phyloP scores from a whole-genome alignment of 2,797 vertebrate species.

The Serranus cabrilla region DNA sequence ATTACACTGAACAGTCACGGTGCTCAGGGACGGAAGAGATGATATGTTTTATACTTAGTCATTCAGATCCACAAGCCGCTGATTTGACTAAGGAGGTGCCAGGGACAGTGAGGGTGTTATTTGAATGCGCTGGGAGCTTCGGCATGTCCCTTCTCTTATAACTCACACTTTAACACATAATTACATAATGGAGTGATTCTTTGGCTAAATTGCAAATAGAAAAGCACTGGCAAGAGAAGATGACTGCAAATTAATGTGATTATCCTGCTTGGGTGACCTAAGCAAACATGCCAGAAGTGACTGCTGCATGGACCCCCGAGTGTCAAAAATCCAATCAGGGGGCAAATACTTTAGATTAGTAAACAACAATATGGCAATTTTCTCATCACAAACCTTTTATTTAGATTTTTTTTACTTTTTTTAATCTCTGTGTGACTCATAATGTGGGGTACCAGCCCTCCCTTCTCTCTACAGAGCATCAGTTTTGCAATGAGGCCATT shows the following conservation, averaged over 20 bases:
- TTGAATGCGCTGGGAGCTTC: conserved; percentile 36
- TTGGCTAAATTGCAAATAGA: conserved; percentile 25
- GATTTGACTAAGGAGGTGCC: conserved; percentile 51
- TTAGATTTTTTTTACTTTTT: conserved; percentile 8
- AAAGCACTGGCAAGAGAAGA: conserved; percentile 4
- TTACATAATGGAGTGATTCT: conserved; percentile 43
- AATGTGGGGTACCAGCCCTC: conserved; percentile 24
- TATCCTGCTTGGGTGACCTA: background rate
- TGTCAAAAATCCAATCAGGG: background rate
- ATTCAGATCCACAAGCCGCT: conserved; percentile 46
- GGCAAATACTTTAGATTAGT: background rate
- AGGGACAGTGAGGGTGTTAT: conserved; percentile 52
- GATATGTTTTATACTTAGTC: conserved; percentile 41
- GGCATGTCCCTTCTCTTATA: conserved; percentile 7
- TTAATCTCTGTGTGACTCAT: background rate
- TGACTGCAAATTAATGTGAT: background rate
- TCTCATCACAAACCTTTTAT: background rate
- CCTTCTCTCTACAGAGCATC: conserved; percentile 44
- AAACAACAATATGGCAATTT: background rate
- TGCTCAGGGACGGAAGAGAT: conserved; percentile 21
- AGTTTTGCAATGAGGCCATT: conserved; percentile 74
- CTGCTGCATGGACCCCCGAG: background rate
- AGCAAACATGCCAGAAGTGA: conserved; percentile 11
- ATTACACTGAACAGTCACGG: conserved; percentile 17
- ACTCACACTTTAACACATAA: conserved; percentile 40